These are phyloP conservation scores for Holacanthus passer DNA, from an alignment of 2,113 vertebrate genomes.

Conservation along the genomic window DNA sequence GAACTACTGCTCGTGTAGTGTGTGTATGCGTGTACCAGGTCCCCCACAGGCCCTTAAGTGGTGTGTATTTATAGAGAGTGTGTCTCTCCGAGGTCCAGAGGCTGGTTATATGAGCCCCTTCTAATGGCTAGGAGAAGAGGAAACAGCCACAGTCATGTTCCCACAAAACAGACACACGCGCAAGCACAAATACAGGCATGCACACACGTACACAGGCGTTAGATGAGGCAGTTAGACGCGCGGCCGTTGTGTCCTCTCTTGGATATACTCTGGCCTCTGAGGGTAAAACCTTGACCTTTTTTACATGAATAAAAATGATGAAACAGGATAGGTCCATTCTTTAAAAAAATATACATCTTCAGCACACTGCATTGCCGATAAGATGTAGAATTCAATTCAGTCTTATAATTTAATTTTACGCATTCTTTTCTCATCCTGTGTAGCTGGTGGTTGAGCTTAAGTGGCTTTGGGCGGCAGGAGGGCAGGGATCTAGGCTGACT, in stretches of 20 bases:
- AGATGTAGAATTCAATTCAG: conserved; percentile 44
- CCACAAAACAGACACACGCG: conserved; percentile 70
- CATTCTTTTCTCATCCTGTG: conserved; percentile 37
- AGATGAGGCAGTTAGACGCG: conserved; percentile 41
- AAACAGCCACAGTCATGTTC: conserved; percentile 79
- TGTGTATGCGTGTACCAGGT: conserved; percentile 44
- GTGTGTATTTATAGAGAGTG: conserved; percentile 85
- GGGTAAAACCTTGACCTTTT: conserved; percentile 44
- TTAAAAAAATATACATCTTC: conserved; percentile 22
- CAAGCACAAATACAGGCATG: conserved; percentile 9
- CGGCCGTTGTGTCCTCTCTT: conserved; percentile 43
- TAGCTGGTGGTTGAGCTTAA: conserved; percentile 21
- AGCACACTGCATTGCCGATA: conserved; percentile 40
- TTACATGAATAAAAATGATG: conserved; percentile 39
- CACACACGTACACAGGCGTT: conserved; percentile 26
- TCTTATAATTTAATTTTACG: conserved; percentile 51
- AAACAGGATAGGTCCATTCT: conserved; percentile 22
- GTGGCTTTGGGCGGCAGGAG: conserved; percentile 45
- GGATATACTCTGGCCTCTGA: conserved; percentile 50
- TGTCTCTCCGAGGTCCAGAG: conserved; percentile 77
- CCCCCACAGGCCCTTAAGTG: conserved; percentile 85
- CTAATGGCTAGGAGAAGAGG: conserved; percentile 80
- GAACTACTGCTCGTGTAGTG: conserved; percentile 57
- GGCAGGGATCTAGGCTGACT: conserved; percentile 18
- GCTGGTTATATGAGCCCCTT: conserved; percentile 82